Evolutionary conservation across 1,140 invertebrate genomes (phyloP).

Genomic region (Macrobrachium rosenbergii): DNA sequence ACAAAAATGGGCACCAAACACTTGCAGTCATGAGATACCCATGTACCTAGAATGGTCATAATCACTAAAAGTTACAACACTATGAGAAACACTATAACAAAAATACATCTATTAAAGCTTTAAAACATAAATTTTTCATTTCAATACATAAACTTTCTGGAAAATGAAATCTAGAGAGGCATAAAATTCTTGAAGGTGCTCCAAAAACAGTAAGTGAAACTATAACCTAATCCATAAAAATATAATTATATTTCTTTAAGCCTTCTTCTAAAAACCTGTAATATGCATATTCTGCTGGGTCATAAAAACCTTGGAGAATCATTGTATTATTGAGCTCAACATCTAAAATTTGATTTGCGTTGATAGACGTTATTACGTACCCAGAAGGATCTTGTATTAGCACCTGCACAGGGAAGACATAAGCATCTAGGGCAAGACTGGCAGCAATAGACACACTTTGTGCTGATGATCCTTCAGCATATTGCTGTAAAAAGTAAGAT

Average conservation of each 20-base stretch:
- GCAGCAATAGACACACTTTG: background rate
- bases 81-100: no score
- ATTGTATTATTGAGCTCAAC: conserved; percentile 26
- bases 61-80: no score
- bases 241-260: conserved; percentile 6
- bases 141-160: no score
- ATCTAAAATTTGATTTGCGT: conserved; percentile 32
- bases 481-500: background rate
- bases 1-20: no score
- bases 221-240: conserved; percentile 12
- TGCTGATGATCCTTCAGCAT: background rate
- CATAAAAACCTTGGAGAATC: conserved; percentile 23
- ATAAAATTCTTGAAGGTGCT: no score
- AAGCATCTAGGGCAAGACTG: conserved; percentile 21
- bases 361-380: conserved; percentile 23
- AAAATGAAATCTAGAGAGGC: no score
- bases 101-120: no score
- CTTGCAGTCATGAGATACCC: no score
- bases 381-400: conserved; percentile 26
- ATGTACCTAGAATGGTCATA: no score
- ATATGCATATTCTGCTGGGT: conserved; percentile 24
- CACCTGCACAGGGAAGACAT: conserved; percentile 28
- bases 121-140: no score
- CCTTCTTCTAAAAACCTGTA: conserved; percentile 26
- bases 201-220: no score